Percentiles rank a stretch among this genome's conserved stretches.
These are phyloP conservation scores for Oryzias curvinotus DNA, from an alignment of 2,113 vertebrate species.

Conservation along the genomic window DNA sequence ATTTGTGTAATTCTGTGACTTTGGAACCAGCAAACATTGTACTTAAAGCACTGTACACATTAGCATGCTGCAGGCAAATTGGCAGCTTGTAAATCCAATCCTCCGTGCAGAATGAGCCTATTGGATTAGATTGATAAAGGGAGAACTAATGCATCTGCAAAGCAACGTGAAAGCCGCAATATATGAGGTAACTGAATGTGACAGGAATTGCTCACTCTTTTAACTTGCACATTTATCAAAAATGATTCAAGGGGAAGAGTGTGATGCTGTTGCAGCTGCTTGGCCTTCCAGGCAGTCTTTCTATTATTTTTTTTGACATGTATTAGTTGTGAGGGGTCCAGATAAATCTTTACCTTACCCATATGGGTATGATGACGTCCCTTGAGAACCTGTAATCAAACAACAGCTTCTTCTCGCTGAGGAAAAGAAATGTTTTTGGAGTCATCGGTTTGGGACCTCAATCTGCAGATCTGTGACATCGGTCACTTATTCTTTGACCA, in stretches of 20 bases:
- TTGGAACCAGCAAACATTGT: conserved; percentile 27
- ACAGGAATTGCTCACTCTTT: conserved; percentile 59
- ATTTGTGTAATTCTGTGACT: conserved; percentile 20
- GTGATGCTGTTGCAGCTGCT: conserved; percentile 39
- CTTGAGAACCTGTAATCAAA: conserved; percentile 42
- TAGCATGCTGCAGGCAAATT: conserved; percentile 61
- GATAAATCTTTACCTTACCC: conserved; percentile 27
- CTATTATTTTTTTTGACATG: conserved; percentile 30
- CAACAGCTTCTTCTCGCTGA: conserved; percentile 9
- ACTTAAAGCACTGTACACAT: conserved; percentile 45
- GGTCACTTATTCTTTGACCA: conserved; percentile 35
- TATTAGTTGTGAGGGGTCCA: conserved; percentile 27
- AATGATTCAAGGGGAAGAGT: conserved; percentile 40
- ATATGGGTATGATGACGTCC: conserved; percentile 30
- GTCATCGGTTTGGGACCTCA: conserved; percentile 6
- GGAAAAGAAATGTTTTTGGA: conserved; percentile 41
- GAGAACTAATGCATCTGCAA: conserved; percentile 51
- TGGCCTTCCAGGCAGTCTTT: conserved; percentile 16
- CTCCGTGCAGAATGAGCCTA: conserved; percentile 50
- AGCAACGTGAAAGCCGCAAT: conserved; percentile 37
- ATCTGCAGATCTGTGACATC: conserved; percentile 19
- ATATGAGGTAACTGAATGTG: conserved; percentile 54
- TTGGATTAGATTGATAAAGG: conserved; percentile 68
- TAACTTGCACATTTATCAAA: conserved; percentile 56
- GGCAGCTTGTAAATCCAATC: conserved; percentile 59